Percentiles rank a stretch among this genome's conserved stretches.
These are phyloP conservation scores for Mimachlamys varia DNA, from an alignment of 2,888 invertebrate genomes.

Conservation along the genomic window DNA sequence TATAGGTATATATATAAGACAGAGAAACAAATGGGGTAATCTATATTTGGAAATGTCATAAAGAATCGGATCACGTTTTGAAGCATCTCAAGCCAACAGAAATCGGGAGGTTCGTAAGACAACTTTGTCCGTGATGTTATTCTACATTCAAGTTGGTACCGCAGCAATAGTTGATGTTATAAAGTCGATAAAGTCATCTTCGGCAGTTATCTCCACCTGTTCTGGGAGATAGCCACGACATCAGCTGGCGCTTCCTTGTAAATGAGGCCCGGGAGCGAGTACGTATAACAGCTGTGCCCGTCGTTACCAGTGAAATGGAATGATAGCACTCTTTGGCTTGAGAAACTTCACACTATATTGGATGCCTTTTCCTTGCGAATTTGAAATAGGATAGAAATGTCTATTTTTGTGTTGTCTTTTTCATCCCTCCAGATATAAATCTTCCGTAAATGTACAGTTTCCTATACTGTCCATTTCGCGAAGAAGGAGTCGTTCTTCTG, in stretches of 20 bases:
- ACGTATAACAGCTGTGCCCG: slow-evolving; percentile 46
- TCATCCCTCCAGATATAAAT: slow-evolving; percentile 5
- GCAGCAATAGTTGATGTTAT: background rate
- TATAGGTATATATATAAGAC: slow-evolving; percentile 15
- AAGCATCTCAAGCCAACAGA: slow-evolving; percentile 56
- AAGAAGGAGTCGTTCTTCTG: slow-evolving; percentile 36
- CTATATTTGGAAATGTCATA: slow-evolving; percentile 69
- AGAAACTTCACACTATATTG: slow-evolving; percentile 60
- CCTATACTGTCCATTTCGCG: background rate
- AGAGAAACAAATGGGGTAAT: slow-evolving; percentile 43
- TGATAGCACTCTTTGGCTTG: slow-evolving; percentile 77
- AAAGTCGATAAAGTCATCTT: slow-evolving; percentile 15
- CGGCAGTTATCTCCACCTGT: slow-evolving; percentile 24
- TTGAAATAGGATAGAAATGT: slow-evolving; percentile 32
- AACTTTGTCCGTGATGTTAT: background rate
- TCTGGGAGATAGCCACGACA: slow-evolving; percentile 20
- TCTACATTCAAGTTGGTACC: background rate
- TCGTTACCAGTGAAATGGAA: slow-evolving; percentile 65
- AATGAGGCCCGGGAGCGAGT: slow-evolving; percentile 56
- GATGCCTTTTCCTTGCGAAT: slow-evolving; percentile 31
- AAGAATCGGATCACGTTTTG: slow-evolving; percentile 19
- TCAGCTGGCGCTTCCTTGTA: slow-evolving; percentile 50
- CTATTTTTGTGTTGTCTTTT: slow-evolving; percentile 33
- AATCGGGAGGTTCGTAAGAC: slow-evolving; percentile 37
- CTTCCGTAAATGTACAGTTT: background rate